Percentiles rank a stretch among this genome's conserved stretches.
phyloP scores from a whole-genome alignment of 2,888 invertebrate species.

The Drosophila melanocephala region DNA sequence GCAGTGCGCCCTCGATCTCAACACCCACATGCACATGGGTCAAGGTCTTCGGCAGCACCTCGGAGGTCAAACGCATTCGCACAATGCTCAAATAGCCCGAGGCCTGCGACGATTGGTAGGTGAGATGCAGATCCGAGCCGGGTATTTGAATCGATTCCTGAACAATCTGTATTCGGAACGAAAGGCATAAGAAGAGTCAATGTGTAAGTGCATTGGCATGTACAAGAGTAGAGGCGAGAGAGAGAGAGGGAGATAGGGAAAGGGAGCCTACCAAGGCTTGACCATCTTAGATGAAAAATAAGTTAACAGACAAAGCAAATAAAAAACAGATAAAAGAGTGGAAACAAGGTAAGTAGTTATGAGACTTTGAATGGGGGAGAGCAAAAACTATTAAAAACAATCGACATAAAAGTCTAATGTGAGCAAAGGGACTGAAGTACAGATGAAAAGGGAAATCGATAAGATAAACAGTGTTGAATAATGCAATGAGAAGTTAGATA shows the following conservation, averaged over 20 bases:
- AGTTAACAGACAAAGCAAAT: background rate
- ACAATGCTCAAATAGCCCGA: conserved; percentile 97
- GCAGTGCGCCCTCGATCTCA: conserved; percentile 96
- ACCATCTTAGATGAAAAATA: background rate
- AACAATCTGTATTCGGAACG: conserved; percentile 90
- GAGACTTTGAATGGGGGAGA: background rate
- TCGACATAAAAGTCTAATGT: background rate
- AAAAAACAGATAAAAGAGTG: background rate
- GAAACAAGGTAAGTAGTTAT: background rate
- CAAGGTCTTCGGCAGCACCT: conserved; percentile 91
- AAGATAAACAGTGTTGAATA: background rate
- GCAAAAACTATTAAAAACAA: background rate
- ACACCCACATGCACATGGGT: conserved; percentile 96
- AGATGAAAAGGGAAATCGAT: background rate
- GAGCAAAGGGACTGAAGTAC: background rate
- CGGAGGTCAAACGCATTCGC: conserved; percentile 94
- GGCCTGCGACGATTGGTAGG: conserved; percentile 98
- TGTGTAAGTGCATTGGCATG: background rate
- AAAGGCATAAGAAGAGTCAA: conserved; percentile 2
- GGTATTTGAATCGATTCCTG: conserved; percentile 98
- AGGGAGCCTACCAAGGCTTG: background rate
- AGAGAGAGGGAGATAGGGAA: background rate
- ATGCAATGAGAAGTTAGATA: background rate
- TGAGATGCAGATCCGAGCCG: conserved; percentile 95
- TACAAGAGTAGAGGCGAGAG: background rate